These are phyloP conservation scores for Pardalotus punctatus DNA, from an alignment of 2,113 vertebrate genomes.

Conservation along the genomic window DNA sequence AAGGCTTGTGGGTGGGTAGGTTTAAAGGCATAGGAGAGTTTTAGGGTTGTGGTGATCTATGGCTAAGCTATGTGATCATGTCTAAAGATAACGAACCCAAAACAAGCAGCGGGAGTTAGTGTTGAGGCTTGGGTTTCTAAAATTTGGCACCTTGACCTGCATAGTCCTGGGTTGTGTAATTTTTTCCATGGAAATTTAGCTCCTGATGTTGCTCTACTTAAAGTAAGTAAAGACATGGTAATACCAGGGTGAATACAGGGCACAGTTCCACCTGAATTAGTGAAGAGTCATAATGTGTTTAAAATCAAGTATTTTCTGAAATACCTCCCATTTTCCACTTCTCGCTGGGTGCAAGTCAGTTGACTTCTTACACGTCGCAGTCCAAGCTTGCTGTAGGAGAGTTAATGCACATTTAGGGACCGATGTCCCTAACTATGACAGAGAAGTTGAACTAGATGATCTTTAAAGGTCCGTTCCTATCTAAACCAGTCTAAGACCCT, in stretches of 20 bases:
- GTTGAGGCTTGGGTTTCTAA: neutral
- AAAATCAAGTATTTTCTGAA: neutral
- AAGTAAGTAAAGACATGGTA: neutral
- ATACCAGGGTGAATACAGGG: neutral
- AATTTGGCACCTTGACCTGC: neutral
- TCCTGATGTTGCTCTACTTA: neutral
- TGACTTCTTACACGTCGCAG: neutral
- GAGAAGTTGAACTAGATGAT: neutral
- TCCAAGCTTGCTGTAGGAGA: neutral
- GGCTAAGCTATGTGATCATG: neutral
- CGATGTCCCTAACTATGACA: neutral
- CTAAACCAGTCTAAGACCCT: neutral
- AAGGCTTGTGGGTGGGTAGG: neutral
- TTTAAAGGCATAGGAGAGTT: neutral
- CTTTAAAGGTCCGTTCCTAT: neutral
- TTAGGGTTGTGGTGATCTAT: neutral
- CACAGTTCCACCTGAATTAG: neutral
- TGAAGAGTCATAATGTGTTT: neutral
- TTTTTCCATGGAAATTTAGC: neutral
- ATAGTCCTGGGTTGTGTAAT: rapidly evolving
- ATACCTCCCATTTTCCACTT: neutral
- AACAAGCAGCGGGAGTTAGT: neutral
- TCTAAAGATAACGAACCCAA: neutral
- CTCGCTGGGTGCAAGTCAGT: neutral
- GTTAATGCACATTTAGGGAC: neutral